These are phyloP conservation scores for Sebastolobus alascanus DNA, from an alignment of 2,797 vertebrate genomes.

Conservation along the genomic window DNA sequence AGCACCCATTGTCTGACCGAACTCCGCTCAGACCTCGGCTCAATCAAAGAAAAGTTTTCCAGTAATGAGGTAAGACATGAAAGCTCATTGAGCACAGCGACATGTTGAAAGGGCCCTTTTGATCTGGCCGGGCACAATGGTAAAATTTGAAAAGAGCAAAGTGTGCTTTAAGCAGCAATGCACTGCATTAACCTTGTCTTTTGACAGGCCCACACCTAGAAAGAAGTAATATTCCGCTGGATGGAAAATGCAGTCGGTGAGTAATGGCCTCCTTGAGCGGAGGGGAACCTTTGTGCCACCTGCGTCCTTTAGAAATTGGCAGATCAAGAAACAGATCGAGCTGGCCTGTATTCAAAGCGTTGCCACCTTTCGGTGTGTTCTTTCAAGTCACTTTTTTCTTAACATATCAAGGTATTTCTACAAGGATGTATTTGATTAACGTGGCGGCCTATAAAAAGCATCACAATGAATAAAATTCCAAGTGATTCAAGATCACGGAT, in stretches of 20 bases:
- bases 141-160: constrained; percentile 86
- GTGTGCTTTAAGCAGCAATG: constrained; percentile 79
- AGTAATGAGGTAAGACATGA: constrained; percentile 86
- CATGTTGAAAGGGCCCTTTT: constrained; percentile 83
- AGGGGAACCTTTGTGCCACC: constrained; percentile 53
- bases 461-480: not conserved
- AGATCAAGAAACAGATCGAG: constrained; percentile 31
- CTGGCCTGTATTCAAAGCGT: constrained; percentile 26
- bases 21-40: constrained; percentile 78
- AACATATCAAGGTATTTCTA: constrained; percentile 4
- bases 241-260: constrained; percentile 71
- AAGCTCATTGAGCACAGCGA: constrained; percentile 77
- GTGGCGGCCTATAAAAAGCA: not conserved
- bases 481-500: not conserved
- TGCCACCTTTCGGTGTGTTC: constrained; percentile 8
- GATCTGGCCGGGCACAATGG: constrained; percentile 82
- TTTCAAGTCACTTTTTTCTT: not conserved
- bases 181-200: constrained; percentile 83
- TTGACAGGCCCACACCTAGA: constrained; percentile 83
- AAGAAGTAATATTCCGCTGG: constrained; percentile 74
- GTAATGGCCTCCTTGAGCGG: constrained; percentile 60
- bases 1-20: constrained; percentile 79
- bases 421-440: not conserved
- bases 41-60: constrained; percentile 86
- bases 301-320: constrained; percentile 42